Evolutionary conservation across 2,888 invertebrate genomes (phyloP), one percentile per base, ranked within the genome.

Genomic region (Clitarchus hookeri): DNA sequence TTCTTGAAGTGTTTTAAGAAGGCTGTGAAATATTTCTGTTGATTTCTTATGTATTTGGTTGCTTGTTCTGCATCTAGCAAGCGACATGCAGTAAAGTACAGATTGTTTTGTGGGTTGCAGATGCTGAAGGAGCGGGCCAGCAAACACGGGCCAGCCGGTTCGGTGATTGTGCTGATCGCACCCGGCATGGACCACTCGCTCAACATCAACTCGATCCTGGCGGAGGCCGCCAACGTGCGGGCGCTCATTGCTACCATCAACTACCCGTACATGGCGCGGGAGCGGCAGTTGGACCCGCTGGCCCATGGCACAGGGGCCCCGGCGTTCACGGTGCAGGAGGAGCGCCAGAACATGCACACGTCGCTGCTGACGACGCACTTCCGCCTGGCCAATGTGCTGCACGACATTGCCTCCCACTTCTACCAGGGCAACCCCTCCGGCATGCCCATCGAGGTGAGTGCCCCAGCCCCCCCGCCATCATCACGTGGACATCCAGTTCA

Each of bases 141-240:
- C 84, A 89, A 90, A 3, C 90, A 91, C 83, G 94, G 93, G 12
- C 91, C 92, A 4, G 93, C 93, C 0, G 92, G 92, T 87, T 93
- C 93, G 82, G 92, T 94, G 8, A 92, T 94, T 80, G 91, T 94
- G 0, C 89, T 94, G 3, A 92, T 94, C 77, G 93, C 93, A 0
- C 93, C 94, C 6, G 94, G 94, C 19, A 93, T 93, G 90, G 91
- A 91, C 79, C 89, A 91, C 12, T 91, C 91, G 48, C 90, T 91
- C 9, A 91, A 93, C 87, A 88, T 92, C 78, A 90, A 91, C n/a
- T 90, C 91, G 83, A 89, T 92, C 0, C 89, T 91, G 27, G 91
- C 91, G n/a, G 91, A 92, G 85, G 91, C 93, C 0, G 91, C 90
- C 54, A 90, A 91, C 53, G 90, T 91, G 44, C 92, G 92, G 87